Percentiles rank a stretch among this genome's conserved stretches.
These are phyloP conservation scores for Drosophila tristis DNA, from an alignment of 1,140 invertebrate genomes.

Conservation along the genomic window DNA sequence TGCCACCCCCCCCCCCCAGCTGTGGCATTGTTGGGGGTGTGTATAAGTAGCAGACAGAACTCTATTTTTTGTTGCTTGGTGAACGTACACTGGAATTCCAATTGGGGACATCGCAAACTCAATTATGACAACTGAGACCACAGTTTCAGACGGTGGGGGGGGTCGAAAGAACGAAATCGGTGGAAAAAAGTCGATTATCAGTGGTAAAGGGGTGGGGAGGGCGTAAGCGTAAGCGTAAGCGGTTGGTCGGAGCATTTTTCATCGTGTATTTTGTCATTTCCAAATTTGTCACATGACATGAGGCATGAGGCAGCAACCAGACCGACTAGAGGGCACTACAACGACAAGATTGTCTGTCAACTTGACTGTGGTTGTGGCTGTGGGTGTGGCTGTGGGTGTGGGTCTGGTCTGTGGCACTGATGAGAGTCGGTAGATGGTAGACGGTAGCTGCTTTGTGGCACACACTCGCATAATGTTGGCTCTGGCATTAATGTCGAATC, in stretches of 20 bases:
- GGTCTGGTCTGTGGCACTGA: neutral
- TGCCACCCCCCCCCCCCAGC: no score
- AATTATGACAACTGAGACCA: slow-evolving; percentile 68
- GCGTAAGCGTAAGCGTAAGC: neutral
- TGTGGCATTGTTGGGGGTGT: slow-evolving; percentile 1
- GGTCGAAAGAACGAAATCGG: slow-evolving; percentile 23
- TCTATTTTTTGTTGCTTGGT: slow-evolving; percentile 28
- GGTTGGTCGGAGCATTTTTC: slow-evolving; percentile 51
- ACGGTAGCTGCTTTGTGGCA: slow-evolving; percentile 6
- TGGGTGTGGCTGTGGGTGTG: no score
- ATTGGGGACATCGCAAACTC: slow-evolving; percentile 62
- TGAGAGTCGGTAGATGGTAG: no score
- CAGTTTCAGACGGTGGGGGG: slow-evolving; percentile 18
- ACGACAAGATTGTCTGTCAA: slow-evolving; percentile 21
- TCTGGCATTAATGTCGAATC: slow-evolving; percentile 74
- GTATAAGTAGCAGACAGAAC: slow-evolving; percentile 44
- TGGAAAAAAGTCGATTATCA: slow-evolving; percentile 75
- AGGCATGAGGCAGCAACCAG: slow-evolving; percentile 55
- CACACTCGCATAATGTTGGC: slow-evolving; percentile 70
- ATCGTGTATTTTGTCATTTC: slow-evolving; percentile 76
- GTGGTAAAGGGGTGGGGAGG: slow-evolving; percentile 3
- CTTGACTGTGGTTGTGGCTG: neutral
- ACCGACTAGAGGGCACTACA: neutral
- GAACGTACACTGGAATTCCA: slow-evolving; percentile 53
- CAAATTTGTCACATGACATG: slow-evolving; percentile 80